These are phyloP conservation scores for Urosaurus nigricauda DNA, from an alignment of 2,797 vertebrate species.

Conservation along the genomic window DNA sequence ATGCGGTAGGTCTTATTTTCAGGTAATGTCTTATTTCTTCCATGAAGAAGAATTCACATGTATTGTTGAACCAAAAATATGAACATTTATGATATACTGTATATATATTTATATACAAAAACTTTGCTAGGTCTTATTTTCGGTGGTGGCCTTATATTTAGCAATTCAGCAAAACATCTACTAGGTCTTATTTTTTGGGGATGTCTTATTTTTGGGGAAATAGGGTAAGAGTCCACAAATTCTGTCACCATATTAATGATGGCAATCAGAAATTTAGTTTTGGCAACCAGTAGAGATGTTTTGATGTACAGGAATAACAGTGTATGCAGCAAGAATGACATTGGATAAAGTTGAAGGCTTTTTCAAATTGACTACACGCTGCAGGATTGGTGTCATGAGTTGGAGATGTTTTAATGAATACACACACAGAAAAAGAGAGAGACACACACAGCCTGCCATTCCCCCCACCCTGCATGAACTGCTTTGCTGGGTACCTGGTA, in stretches of 20 bases:
- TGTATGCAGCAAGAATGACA: background rate
- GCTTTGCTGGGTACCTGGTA: background rate
- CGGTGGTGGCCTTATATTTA: too few species aligned
- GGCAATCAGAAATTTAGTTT: background rate
- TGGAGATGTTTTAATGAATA: background rate
- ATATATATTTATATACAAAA: too few species aligned
- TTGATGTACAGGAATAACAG: background rate
- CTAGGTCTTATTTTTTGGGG: too few species aligned
- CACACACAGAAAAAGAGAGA: background rate
- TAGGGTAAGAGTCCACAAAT: background rate
- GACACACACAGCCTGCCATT: background rate
- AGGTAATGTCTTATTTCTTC: too few species aligned
- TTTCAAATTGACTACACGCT: background rate
- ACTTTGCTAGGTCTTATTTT: too few species aligned
- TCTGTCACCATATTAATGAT: background rate
- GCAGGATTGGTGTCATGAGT: background rate
- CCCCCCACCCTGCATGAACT: background rate
- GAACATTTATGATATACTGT: too few species aligned
- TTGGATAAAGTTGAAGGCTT: background rate
- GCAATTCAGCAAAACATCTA: too few species aligned
- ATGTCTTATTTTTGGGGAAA: too few species aligned
- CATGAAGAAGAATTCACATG: too few species aligned
- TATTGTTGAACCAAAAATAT: too few species aligned
- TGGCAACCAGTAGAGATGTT: background rate
- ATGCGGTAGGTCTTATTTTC: too few species aligned